Percentiles rank a stretch among this genome's conserved stretches.
Evolutionary conservation across 2,113 vertebrate species (phyloP).

Genomic region (Heptranchias perlo): DNA sequence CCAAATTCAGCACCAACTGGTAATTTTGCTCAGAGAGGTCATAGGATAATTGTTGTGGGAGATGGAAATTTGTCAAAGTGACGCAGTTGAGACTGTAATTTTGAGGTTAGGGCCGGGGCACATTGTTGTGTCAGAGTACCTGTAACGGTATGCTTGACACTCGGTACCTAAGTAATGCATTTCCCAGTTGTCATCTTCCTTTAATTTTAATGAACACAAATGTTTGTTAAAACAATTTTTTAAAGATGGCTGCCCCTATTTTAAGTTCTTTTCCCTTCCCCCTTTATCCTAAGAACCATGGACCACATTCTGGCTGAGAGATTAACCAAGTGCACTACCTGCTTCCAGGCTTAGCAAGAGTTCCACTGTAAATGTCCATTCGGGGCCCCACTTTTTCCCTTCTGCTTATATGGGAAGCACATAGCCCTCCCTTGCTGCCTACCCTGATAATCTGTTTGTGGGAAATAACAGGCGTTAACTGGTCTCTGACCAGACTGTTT

Average conservation of each 20-base stretch:
- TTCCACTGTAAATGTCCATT: background rate
- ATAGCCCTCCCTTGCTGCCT: background rate
- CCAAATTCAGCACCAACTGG: background rate
- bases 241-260: background rate
- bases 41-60: background rate
- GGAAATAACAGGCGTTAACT: background rate
- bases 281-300: background rate
- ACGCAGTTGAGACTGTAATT: background rate
- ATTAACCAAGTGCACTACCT: background rate
- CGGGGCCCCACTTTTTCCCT: background rate
- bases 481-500: background rate
- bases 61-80: background rate
- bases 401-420: constrained; percentile 13
- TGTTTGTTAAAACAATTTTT: background rate
- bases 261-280: background rate
- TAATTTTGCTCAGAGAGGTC: background rate
- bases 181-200: background rate
- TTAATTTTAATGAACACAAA: background rate
- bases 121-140: background rate
- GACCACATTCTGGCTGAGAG: background rate
- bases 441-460: background rate
- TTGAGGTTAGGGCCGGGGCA: background rate
- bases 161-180: background rate
- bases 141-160: background rate
- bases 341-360: background rate